A percentile compares a stretch with the other conserved stretches of the same genome.
These are phyloP conservation scores for Phylloscopus trochiloides DNA, from an alignment of 2,113 vertebrate genomes.

Conservation along the genomic window DNA sequence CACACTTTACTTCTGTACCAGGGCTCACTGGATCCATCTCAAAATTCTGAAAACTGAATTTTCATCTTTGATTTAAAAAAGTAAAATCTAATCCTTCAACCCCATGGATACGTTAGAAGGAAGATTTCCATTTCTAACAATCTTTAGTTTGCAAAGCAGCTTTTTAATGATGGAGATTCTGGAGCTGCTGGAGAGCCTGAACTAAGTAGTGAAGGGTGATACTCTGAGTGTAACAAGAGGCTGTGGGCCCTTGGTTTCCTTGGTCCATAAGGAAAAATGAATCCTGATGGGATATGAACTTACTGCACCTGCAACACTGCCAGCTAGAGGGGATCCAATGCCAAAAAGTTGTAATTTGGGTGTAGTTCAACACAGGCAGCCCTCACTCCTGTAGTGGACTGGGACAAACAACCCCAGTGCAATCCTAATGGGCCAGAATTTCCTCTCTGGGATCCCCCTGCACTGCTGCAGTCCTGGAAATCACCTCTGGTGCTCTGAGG, in stretches of 20 bases:
- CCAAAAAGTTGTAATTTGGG: not conserved
- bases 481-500: not conserved
- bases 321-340: not conserved
- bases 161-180: not conserved
- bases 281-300: not conserved
- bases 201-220: not conserved
- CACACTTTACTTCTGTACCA: not conserved
- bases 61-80: not conserved
- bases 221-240: not conserved
- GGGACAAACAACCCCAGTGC: not conserved
- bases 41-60: not conserved
- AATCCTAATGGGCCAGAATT: accelerated
- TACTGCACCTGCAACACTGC: not conserved
- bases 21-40: not conserved
- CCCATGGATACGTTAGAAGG: accelerated
- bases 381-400: not conserved
- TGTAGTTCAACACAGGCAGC: not conserved
- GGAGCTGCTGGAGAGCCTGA: not conserved
- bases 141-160: not conserved
- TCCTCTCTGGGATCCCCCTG: not conserved
- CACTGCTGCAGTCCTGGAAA: not conserved
- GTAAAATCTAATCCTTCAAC: not conserved
- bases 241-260: not conserved
- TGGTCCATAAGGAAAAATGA: not conserved
- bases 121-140: not conserved